phyloP scores from a whole-genome alignment of 2,888 invertebrate species.

The Quadriops clusia region DNA sequence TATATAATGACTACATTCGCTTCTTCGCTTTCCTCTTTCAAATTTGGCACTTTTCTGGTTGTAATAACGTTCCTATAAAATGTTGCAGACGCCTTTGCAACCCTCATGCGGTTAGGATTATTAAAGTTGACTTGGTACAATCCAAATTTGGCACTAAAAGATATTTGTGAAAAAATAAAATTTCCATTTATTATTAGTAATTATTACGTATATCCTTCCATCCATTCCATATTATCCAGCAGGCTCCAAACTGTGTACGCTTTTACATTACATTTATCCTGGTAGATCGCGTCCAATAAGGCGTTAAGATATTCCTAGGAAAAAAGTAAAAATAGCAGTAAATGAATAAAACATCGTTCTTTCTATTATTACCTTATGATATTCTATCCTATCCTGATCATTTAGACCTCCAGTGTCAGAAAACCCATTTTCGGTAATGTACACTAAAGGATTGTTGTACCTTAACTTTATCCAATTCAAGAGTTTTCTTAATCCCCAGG shows the following conservation, averaged over 20 bases:
- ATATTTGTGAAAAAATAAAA: too few relatives aligned
- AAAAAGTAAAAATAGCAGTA: too few relatives aligned
- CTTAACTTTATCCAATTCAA: slow-evolving; percentile 37
- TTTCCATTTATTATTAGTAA: neutral
- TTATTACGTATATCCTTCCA: slow-evolving; percentile 52
- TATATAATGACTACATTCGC: too few relatives aligned
- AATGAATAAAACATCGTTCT: too few relatives aligned
- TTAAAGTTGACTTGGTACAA: neutral
- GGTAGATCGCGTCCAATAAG: slow-evolving; percentile 36
- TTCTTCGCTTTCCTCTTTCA: too few relatives aligned
- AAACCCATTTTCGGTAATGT: slow-evolving; percentile 49
- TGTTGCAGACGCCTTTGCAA: neutral
- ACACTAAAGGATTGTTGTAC: slow-evolving; percentile 42
- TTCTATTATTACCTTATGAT: slow-evolving; percentile 28
- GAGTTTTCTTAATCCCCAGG: slow-evolving; percentile 48
- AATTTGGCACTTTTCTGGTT: neutral
- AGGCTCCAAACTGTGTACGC: slow-evolving; percentile 65
- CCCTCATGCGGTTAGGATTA: neutral
- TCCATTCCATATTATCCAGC: slow-evolving; percentile 70
- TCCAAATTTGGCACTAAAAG: slow-evolving; percentile 9
- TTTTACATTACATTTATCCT: slow-evolving; percentile 42
- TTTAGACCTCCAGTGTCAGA: slow-evolving; percentile 38
- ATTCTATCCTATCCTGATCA: slow-evolving; percentile 39
- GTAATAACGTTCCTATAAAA: neutral
- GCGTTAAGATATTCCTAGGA: slow-evolving; percentile 32